Base-by-base conservation (phyloP, 2,113 vertebrate genomes). In the Hyla sarda region DNA sequence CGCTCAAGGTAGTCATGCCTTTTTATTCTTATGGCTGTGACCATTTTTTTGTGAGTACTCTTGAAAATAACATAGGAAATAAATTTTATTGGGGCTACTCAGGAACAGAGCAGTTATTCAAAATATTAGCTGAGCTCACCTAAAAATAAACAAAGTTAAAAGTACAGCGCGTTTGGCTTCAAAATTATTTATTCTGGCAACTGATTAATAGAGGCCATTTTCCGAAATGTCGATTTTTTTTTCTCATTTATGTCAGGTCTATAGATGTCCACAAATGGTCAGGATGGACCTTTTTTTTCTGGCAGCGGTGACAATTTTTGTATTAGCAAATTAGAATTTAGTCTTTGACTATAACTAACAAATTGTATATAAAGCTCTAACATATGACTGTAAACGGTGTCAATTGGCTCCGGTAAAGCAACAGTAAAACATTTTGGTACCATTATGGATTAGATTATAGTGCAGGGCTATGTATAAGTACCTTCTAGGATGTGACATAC, bases 71-170 rank as follows among this genome's bases (percentile, higher is more conserved):
- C 78, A 81, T 81, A 65, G 78, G 78, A 81, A 81, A 81, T 81
- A 65, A 58, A 81, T 81, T 81, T 81, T 81, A 81, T 65, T 81
- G 58, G 78, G 78, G 56, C 78, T 19, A 47, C 56, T 58, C 56
- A 81, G 78, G 78, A 81, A 81, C 56, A 81, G 78, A 81, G 78
- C 58, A 5, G 56, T 81, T 81, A 65, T 81, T 81, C 78, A 62
- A 45, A 81, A 81, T 81, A 81, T 81, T 81, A 81, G 56, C 78
- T 81, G 58, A 81, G 78, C 78, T 81, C 78, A 81, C 78, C 78
- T 81, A 54, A 81, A 81, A 81, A 47, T 58, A 81, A 81, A 60
- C 56, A 47, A 62, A 81, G 58, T 65, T 62, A 45, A 47, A 81
- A 81, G 78, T 81, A 81, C 78, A 81, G 78, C 23, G 56, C 28